Evolutionary conservation across 2,888 invertebrate species (phyloP), one percentile per base, ranked within the genome.

Genomic region (Spatulosminthurus flaviceps): DNA sequence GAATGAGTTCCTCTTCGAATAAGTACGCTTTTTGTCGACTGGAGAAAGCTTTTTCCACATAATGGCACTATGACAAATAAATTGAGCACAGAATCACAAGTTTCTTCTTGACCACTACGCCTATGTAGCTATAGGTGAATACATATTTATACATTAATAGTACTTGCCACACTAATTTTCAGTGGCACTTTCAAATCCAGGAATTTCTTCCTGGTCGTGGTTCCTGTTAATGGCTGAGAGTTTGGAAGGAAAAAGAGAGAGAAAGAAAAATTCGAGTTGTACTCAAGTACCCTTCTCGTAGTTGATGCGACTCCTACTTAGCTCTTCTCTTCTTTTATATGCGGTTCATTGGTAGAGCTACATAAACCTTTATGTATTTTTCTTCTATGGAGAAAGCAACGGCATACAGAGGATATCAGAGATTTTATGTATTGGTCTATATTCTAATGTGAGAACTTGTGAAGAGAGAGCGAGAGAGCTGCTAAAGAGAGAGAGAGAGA

Each of bases 391-490:
- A 41, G 41, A 13, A 9, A 41, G 41, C 41, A 41, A 9, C 41
- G 41, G 16, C 51, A 9, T n/a, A 16, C 1, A 19, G 16, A 19
- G n/a, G 51, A 51, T 19, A 19, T 11, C 51, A 51, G 51, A 51
- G 51, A 51, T 51, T 51, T 51, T 16, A 13, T 51, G 9, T 34
- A 19, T 51, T 51, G 51, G 51, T 51, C 51, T 51, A 60, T 67
- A 77, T 77, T 69, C 51, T 77, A 78, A 78, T 78, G 77, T 64
- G 77, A 78, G 71, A 78, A 78, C 77, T 78, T 78, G 61, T 72
- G 51, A 72, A 72, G 51, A 72, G 69, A 19, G 29, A 69, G 69
- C 28, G 7, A n/a, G 43, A 71, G 71, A 71, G 74, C 34, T 74
- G 74, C 74, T 74, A 74, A 74, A 74, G 26, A 26, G 64, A 64